phyloP scores from a whole-genome alignment of 2,113 vertebrate species.

The Antigone vipio region DNA sequence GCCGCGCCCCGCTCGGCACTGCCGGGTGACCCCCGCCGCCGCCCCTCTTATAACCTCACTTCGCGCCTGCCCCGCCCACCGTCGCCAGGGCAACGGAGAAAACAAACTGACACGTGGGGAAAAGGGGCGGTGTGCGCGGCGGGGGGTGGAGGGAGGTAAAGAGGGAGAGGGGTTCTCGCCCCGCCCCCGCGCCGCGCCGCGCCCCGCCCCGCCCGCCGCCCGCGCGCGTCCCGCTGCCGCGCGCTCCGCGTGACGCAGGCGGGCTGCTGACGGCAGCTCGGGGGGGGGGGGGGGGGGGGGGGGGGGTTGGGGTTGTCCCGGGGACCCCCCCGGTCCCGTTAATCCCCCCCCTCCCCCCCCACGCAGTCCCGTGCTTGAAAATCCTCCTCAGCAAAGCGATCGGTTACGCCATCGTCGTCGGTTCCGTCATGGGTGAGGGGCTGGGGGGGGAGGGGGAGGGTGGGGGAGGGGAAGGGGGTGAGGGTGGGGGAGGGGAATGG shows the following conservation, averaged over 20 bases:
- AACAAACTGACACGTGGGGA: conserved; percentile 67
- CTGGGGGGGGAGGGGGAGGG: too few relatives aligned
- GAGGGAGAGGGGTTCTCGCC: not conserved
- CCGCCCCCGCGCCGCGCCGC: not conserved
- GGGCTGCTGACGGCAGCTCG: not conserved
- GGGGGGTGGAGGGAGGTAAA: not conserved
- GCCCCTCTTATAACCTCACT: conserved; percentile 78
- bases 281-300: too few relatives aligned
- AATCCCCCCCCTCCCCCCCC: too few relatives aligned
- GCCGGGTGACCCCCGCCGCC: conserved; percentile 34
- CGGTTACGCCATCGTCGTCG: too few relatives aligned
- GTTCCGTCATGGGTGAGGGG: too few relatives aligned
- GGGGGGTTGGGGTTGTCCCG: too few relatives aligned
- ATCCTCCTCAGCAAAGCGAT: too few relatives aligned
- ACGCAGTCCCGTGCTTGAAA: too few relatives aligned
- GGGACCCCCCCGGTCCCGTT: too few relatives aligned
- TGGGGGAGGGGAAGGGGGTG: too few relatives aligned
- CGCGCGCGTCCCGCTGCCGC: not conserved
- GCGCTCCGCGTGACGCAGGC: not conserved
- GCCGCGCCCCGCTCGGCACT: conserved; percentile 46
- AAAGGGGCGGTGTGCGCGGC: not conserved
- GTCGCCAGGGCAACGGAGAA: conserved; percentile 56
- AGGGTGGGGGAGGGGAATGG: too few relatives aligned
- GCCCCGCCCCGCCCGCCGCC: not conserved
- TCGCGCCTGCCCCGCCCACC: conserved; percentile 37